Conservation (phyloP, 2,888 invertebrate species). For the Mythimna loreyi region DNA sequence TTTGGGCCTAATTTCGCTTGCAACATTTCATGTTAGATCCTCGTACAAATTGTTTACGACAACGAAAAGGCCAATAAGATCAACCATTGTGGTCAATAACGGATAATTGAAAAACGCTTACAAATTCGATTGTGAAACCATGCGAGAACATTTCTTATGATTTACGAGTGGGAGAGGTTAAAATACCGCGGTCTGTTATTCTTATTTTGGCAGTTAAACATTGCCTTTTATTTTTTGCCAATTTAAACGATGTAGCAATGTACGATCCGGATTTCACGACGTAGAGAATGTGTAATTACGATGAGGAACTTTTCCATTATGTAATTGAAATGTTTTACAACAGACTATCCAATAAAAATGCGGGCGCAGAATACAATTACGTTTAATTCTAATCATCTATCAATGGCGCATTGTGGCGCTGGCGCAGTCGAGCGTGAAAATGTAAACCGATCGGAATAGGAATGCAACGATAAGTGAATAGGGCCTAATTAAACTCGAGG, state of each 20-base stretch:
- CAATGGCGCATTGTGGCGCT: conserved; percentile 76
- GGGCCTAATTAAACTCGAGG: conserved; percentile 84
- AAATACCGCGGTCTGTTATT: conserved; percentile 74
- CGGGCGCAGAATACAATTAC: conserved; percentile 65
- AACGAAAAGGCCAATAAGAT: conserved; percentile 85
- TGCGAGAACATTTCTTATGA: conserved; percentile 83
- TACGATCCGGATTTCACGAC: conserved; percentile 34
- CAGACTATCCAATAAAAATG: conserved; percentile 43
- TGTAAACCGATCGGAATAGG: conserved; percentile 82
- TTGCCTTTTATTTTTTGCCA: conserved; percentile 58
- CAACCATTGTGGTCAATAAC: conserved; percentile 88
- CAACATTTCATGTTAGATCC: conserved; percentile 62
- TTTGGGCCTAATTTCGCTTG: conserved; percentile 68
- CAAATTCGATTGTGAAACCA: conserved; percentile 87
- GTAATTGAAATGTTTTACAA: conserved; percentile 52
- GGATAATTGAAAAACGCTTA: conserved; percentile 89
- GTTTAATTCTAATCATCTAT: conserved; percentile 77
- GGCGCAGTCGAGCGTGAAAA: conserved; percentile 80
- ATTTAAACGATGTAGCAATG: conserved; percentile 57
- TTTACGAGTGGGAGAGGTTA: conserved; percentile 82
- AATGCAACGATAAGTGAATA: conserved; percentile 87
- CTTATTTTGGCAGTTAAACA: conserved; percentile 71
- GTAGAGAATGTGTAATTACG: conserved; percentile 40
- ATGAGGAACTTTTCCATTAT: conserved; percentile 25
- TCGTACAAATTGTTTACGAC: conserved; percentile 83